Conservation (phyloP, 1,140 invertebrate species). For the Myzus persicae region DNA sequence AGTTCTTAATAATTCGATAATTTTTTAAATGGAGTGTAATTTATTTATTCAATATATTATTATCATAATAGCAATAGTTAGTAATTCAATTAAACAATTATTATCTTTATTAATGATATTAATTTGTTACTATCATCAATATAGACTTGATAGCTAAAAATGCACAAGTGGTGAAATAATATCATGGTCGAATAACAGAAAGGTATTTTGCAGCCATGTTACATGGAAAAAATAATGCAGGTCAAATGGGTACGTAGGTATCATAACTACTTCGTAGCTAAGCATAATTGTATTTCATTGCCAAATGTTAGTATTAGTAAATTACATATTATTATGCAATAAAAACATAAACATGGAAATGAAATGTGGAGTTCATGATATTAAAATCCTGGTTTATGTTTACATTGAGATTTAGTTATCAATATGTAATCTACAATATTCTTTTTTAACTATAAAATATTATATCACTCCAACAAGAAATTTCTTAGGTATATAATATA, state of each 20-base stretch:
- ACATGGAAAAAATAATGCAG: constrained; percentile 8
- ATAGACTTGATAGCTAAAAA: background rate
- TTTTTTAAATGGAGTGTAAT: background rate
- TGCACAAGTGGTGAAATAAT: background rate
- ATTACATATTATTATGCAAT: background rate
- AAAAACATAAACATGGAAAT: background rate
- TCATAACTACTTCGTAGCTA: background rate
- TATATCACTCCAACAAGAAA: background rate
- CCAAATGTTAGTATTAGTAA: background rate
- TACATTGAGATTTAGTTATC: background rate
- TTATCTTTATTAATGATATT: no score
- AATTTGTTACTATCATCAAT: background rate
- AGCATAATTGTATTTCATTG: background rate
- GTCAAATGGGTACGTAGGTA: background rate
- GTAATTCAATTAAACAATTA: no score
- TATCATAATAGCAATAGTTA: background rate
- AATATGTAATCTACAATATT: background rate
- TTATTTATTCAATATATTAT: background rate
- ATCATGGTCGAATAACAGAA: constrained; percentile 7
- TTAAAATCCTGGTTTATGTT: background rate
- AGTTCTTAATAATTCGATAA: background rate
- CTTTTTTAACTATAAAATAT: background rate
- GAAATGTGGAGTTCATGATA: background rate
- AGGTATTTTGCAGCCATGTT: background rate
- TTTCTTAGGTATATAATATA: no score